A percentile compares a stretch with the other conserved stretches of the same genome.
phyloP scores from a whole-genome alignment of 2,888 invertebrate species.

The Cephus spinipes region DNA sequence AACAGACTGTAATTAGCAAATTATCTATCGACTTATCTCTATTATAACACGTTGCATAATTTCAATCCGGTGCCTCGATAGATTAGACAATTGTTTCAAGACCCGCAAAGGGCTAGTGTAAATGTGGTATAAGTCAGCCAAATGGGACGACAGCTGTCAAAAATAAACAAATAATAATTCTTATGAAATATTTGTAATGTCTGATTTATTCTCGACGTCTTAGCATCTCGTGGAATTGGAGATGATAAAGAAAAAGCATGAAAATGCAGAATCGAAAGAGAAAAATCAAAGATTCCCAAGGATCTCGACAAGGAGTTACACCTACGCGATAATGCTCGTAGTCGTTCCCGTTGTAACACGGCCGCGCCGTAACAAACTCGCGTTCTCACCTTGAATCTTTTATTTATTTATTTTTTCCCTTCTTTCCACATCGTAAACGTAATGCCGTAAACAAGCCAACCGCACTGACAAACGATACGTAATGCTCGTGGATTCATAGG shows the following conservation, averaged over 20 bases:
- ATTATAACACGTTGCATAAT: no score
- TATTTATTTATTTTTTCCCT: no score
- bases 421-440: not conserved
- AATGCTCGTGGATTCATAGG: not conserved
- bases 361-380: not conserved
- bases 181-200: not conserved
- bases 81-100: not conserved
- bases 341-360: not conserved
- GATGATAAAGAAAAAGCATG: not conserved
- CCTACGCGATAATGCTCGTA: not conserved
- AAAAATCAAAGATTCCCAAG: not conserved
- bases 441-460: conserved; percentile 26
- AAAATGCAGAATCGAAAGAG: not conserved
- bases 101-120: not conserved
- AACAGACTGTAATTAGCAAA: not conserved
- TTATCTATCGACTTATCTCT: not conserved
- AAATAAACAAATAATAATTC: not conserved
- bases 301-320: not conserved
- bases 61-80: no score
- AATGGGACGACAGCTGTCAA: not conserved
- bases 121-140: not conserved
- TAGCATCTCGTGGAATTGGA: not conserved
- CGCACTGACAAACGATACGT: conserved; percentile 27
- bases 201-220: not conserved
- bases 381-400: not conserved